Base-by-base conservation (phyloP, 2,797 vertebrate species). In the Phoxinus dragarum region DNA sequence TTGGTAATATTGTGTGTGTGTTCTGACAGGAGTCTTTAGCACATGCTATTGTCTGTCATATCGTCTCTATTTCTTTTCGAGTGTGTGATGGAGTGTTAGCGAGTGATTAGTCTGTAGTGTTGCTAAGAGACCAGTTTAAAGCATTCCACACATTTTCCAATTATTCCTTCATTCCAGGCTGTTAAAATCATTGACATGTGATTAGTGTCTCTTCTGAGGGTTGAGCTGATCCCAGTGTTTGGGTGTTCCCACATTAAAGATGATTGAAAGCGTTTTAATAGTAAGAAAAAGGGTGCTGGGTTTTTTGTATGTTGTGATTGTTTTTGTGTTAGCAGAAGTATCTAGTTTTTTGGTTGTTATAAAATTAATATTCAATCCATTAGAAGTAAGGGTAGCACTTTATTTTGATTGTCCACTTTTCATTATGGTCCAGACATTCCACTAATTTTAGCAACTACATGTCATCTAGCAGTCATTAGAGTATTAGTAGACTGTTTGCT, bases 161-260 rank as follows among this genome's bases (percentile, higher is more conserved):
- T 54, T 81, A 86, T 91, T 93, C 92, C 87, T 89, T 91, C 91
- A 87, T 93, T 91, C 86, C 89, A 90, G 90, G 84, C 90, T 89
- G 91, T 93, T 94, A 89, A 91, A 94, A 93, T 93, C 90, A 94
- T 93, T 94, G 90, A 92, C 92, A 92, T 92, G 92, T 91, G 93
- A 93, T 94, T 92, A 93, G 81, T 87, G 92, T 89, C 42, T 23
- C 87, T 88, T 91, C 21, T 38, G 85, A 49, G 59, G 81, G 40
- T 67, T 64, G 78, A 38, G 59, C 49, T 54, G 64, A 79, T 87
- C 66, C 3, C 44, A 85, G 27, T 82, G 76, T 61, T 52, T 59
- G 71, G 54, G 42, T 76, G 59, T 81, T 36, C 12, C 5, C 27
- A 84, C 85, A 67, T 81, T 86, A 74, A 85, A 67, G 42, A 72